Evolutionary conservation across 2,113 vertebrate species (phyloP), one percentile per base, ranked within the genome.

Genomic region (Indicator indicator): DNA sequence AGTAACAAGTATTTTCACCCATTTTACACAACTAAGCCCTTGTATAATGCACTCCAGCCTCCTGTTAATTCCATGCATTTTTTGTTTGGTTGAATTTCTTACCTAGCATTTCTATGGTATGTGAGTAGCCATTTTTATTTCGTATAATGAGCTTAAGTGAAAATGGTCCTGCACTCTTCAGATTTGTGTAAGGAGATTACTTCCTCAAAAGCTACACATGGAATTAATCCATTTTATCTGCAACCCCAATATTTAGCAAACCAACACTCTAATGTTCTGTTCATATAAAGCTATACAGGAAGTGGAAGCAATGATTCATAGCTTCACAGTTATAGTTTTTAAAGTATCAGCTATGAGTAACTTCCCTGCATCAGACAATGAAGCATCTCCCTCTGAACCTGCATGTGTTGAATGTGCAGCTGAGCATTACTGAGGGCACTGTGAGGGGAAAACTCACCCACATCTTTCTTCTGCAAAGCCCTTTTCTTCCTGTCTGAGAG

Each of bases 401-500:
- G 30, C 8, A 9, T 0, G 3, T 0, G 20, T 10, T 6, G 0
- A 2, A 0, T 0, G 6, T 7, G 17, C 5, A 72, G 48, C 9
- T 0, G 0, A 17, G 10, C 8, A 15, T 2, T 19, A n/a, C n/a
- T 4, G 9, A 79, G 40, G n/a, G 19, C 5, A 5, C 9, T 12
- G 15, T 0, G 5, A 76, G 1, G 0, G 60, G 12, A 83, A 65
- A 60, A 98, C 99, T 98, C 94, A 99, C 99, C 99, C 4, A 98
- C 98, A 99, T 99, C 98, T 95, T 98, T 98, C 97, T 99, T 99
- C 97, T 99, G 99, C 9, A 99, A 92, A 14, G 98, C 98, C 94
- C 99, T 98, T 96, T 99, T 99, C 97, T 99, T 99, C 78, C 99
- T 98, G 92, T 99, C 99, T 5, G 99, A 99, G 63, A 99, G 97